Conservation (phyloP, 2,113 vertebrate species). For the Sminthopsis crassicaudata region DNA sequence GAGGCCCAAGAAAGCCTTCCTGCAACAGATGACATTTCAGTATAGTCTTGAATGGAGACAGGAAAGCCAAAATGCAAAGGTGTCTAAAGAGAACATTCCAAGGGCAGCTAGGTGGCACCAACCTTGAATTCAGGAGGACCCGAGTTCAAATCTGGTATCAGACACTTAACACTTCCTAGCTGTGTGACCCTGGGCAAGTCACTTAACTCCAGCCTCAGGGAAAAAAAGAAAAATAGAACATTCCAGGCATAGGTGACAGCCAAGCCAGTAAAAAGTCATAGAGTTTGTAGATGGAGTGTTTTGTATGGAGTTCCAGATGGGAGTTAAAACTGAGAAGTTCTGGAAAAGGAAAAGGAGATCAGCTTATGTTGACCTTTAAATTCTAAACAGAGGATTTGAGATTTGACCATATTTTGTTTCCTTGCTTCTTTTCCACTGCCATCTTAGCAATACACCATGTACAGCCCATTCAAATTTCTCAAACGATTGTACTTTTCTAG, state of each 20-base stretch:
- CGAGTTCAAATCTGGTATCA: no score
- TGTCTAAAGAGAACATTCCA: neutral
- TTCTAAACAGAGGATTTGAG: neutral
- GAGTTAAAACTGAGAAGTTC: neutral
- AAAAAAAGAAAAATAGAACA: no score
- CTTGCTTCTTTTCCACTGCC: neutral
- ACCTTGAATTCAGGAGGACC: no score
- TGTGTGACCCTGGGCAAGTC: no score
- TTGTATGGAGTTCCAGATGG: neutral
- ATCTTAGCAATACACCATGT: neutral
- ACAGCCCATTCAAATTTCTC: neutral
- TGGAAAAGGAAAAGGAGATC: neutral
- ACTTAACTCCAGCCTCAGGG: no score
- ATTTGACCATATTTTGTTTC: neutral
- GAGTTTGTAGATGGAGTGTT: neutral
- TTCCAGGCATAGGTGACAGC: neutral
- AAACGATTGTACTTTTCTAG: neutral
- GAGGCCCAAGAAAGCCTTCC: neutral
- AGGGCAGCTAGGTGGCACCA: no score
- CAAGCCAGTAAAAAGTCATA: neutral
- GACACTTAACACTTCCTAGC: no score
- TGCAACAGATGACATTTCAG: neutral
- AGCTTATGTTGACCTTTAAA: neutral
- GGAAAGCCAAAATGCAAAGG: neutral
- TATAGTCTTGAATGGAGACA: neutral